Base-by-base conservation (phyloP, 1,140 invertebrate genomes). In the Drosophila lini region DNA sequence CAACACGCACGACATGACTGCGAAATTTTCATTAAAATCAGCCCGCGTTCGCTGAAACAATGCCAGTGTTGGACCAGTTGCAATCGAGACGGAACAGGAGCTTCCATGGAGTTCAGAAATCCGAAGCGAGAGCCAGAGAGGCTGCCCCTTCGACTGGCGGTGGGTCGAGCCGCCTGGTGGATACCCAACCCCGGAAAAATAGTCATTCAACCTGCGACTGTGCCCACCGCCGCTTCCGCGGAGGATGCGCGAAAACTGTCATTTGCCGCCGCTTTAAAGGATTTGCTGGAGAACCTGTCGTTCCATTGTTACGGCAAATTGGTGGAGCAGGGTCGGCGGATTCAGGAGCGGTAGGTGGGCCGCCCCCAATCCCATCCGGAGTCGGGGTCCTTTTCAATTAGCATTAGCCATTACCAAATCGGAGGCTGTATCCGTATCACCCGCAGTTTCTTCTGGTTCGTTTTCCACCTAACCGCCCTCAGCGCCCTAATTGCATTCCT, bases 361-460 rank as follows among this genome's bases (percentile, higher is more conserved):
- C 38, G 25, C 3, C 7, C 44, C 22, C 34, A 28, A 47, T 28
- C 5, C 25, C 40, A 56, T 56, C 55, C 59, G 52, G 45, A 10
- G 16, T 22, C 32, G 19, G 34, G 42, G 38, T 32, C 40, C 19
- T 59, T 73, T 85, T 89, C 69, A 90, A 90, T 90, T 86, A 82
- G 76, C 59, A 36, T 44, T 59, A 73, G 44, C 56, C 57, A 61
- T 76, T 57, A 47, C 42, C 45, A 34, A 53, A 55, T 55, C 52
- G 34, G 52, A 55, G 19, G 13, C 38, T 38, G 57, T 48, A 71
- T 58, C 52, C 67, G 52, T 22, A 31, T 25, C 62, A 68, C 56
- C 73, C 60, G 31, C 90, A 94, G 94, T 64, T 76, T 93, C 38
- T 92, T 94, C 45, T 94, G 94, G 94, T 79, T 93, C 59, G 80